These are phyloP conservation scores for Drosophila macrospina DNA, from an alignment of 2,888 invertebrate genomes.

Conservation along the genomic window DNA sequence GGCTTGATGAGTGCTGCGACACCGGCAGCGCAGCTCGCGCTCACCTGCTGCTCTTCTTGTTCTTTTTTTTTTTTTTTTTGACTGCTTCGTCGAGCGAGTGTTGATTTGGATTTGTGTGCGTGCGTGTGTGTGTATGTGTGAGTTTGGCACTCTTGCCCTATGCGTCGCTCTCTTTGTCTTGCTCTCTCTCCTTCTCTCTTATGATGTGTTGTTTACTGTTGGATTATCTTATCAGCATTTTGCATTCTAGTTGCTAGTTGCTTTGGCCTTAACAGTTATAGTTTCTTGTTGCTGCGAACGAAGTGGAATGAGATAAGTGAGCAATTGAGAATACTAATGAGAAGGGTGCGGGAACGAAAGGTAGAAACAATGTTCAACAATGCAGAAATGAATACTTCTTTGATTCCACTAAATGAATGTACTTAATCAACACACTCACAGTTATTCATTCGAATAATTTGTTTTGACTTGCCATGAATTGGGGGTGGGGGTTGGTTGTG, in stretches of 20 bases:
- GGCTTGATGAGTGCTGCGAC: conserved; percentile 40
- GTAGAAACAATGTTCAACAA: background rate
- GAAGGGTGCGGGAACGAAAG: background rate
- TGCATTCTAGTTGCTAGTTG: conserved; percentile 45
- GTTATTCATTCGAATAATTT: conserved; percentile 8
- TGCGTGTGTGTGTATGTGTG: too few species aligned
- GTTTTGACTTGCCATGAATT: background rate
- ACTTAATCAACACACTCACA: conserved; percentile 8
- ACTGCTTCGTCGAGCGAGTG: conserved; percentile 25
- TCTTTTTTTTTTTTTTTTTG: conserved; percentile 18
- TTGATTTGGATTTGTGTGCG: conserved; percentile 8
- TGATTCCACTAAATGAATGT: conserved; percentile 6
- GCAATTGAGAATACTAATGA: background rate
- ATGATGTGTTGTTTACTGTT: conserved; percentile 31
- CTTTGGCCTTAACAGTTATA: conserved; percentile 40
- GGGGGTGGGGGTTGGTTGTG: background rate
- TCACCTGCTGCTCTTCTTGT: conserved; percentile 46
- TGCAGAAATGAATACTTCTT: conserved; percentile 1
- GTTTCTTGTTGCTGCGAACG: conserved; percentile 32
- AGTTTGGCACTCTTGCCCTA: background rate
- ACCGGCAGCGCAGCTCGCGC: conserved; percentile 30
- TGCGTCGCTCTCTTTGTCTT: background rate
- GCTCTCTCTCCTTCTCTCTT: conserved; percentile 9
- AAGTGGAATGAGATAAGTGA: conserved; percentile 5
- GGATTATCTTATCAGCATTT: conserved; percentile 62